Evolutionary conservation across 2,888 invertebrate genomes (phyloP).

Genomic region (Plusia festucae): DNA sequence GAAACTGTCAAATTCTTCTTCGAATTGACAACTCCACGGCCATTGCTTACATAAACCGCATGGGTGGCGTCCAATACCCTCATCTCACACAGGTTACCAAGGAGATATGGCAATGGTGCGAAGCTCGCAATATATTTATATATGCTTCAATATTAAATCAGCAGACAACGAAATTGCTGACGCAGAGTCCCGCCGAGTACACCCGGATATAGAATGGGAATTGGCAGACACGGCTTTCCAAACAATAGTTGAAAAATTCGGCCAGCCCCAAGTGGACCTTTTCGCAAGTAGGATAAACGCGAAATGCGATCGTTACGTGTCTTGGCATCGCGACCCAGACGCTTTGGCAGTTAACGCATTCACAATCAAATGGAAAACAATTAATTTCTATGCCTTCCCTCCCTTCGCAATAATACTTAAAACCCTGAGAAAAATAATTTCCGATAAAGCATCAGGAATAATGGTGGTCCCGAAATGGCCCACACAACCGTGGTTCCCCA

Average conservation of each 20-base stretch:
- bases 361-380: conserved; percentile 47
- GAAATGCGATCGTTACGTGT: conserved; percentile 47
- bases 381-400: conserved; percentile 50
- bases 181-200: conserved; percentile 15
- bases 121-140: conserved; percentile 9
- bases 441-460: conserved; percentile 15
- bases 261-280: conserved; percentile 47
- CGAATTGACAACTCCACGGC: conserved; percentile 37
- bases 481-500: conserved; percentile 23
- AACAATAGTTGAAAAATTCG: conserved; percentile 21
- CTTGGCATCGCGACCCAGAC: conserved; percentile 52
- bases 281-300: conserved; percentile 51
- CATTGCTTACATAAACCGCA: conserved; percentile 31
- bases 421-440: conserved; percentile 15
- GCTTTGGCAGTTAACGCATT: conserved; percentile 51
- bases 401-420: conserved; percentile 21
- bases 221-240: conserved; percentile 7
- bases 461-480: conserved; percentile 22
- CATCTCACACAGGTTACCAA: conserved; percentile 19
- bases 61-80: conserved; percentile 35
- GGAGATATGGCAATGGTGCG: conserved; percentile 32
- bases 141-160: conserved; percentile 27
- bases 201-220: conserved; percentile 25
- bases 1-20: conserved; percentile 23
- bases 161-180: conserved; percentile 31